Percentiles rank a stretch among this genome's conserved stretches.
phyloP scores from a whole-genome alignment of 2,797 vertebrate species.

The Corythornis leucogaster region DNA sequence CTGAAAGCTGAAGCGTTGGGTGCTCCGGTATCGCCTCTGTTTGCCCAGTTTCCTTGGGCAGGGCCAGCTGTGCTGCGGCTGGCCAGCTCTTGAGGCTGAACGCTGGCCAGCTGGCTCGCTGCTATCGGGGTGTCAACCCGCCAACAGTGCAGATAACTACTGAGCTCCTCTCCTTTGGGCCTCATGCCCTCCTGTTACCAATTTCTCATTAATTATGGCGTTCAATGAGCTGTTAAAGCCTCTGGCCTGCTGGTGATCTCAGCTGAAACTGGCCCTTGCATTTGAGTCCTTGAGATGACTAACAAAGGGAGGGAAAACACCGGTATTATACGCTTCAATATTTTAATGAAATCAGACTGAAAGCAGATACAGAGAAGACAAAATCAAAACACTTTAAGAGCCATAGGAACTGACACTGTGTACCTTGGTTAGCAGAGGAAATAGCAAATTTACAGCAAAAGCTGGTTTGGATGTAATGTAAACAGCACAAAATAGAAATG shows the following conservation, averaged over 20 bases:
- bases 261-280: rapidly evolving
- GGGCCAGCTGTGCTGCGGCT: not conserved
- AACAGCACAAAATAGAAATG: not conserved
- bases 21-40: not conserved
- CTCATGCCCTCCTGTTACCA: not conserved
- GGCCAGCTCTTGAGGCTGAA: not conserved
- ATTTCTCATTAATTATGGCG: rapidly evolving
- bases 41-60: not conserved
- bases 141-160: not conserved
- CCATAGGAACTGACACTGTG: not conserved
- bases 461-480: not conserved
- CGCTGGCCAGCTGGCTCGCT: not conserved
- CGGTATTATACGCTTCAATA: not conserved
- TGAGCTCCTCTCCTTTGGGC: rapidly evolving
- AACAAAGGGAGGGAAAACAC: not conserved
- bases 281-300: not conserved
- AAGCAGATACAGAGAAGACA: not conserved
- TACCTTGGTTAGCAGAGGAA: not conserved
- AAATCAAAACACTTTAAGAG: not conserved
- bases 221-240: rapidly evolving
- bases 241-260: rapidly evolving
- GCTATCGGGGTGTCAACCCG: not conserved
- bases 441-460: not conserved
- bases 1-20: not conserved
- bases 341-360: not conserved